Base-by-base conservation (phyloP, 2,797 vertebrate species). In the Coluber constrictor region DNA sequence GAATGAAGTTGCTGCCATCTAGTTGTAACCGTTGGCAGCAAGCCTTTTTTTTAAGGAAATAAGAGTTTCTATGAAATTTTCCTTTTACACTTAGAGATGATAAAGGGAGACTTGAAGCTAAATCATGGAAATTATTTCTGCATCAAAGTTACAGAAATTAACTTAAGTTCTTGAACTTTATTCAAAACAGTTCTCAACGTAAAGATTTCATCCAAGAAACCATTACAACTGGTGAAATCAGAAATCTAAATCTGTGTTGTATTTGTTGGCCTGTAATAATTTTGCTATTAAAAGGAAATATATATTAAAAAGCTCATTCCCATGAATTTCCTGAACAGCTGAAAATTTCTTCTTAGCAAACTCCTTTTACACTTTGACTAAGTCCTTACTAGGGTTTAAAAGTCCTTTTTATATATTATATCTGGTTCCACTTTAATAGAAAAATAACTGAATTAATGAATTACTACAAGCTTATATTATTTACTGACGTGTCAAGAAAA, bases 101-200 rank as follows among this genome's bases (percentile, higher is more conserved):
- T 59, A 27, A 55, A 55, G 51, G n/a, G 20, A 56, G n/a, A 55
- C 32, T 5, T 0, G 0, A 57, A 93, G 87, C 0, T 54, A 54
- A 91, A 32, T 32, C 47, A 47, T 63, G 10, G 55, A 51, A 89
- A 57, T 18, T 32, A 70, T 70, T 37, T 87, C 47, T 32, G 25
- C 37, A n/a, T 59, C 70, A 27, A 43, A 27, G 3, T 74, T 79
- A 15, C 4, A 90, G 20, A 43, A 29, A 27, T 55, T 63, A 13
- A n/a, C 29, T 4, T 57, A 57, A 57, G 32, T 89, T 51, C 32
- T 32, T 63, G 12, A 51, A 4, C 6, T 61, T 61, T 10, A 2
- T 66, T 86, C 47, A n/a, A 55, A 89, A 86, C n/a, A 6, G 25
- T 9, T 16, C 37, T 55, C 12, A 55, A 51, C 0, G 9, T 10